phyloP scores from a whole-genome alignment of 2,797 vertebrate species.

The Lates japonicus region DNA sequence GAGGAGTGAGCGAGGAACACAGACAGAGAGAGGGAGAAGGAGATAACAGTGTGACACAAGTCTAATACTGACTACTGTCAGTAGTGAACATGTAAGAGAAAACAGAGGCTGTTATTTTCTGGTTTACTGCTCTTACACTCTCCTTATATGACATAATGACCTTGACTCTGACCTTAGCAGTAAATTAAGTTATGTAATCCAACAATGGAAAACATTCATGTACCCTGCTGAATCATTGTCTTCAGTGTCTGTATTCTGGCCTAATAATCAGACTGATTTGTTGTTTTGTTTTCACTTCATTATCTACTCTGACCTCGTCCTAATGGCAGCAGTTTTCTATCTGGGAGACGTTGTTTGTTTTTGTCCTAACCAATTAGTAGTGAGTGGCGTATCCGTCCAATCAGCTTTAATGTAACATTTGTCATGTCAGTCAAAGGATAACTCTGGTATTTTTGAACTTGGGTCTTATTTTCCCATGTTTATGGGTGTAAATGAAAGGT shows the following conservation, averaged over 20 bases:
- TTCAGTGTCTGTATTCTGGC: neutral
- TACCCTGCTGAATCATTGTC: neutral
- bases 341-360: neutral
- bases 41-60: slow-evolving; percentile 51
- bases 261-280: neutral
- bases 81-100: slow-evolving; percentile 12
- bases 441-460: too few species aligned
- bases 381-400: too few species aligned
- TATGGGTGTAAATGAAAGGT: too few species aligned
- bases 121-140: neutral
- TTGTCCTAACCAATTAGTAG: neutral
- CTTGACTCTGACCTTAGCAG: slow-evolving; percentile 27
- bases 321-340: neutral
- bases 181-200: neutral
- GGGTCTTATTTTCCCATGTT: too few species aligned
- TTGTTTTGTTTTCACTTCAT: neutral
- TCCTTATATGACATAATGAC: neutral
- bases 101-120: neutral
- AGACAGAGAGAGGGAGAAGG: slow-evolving; percentile 3
- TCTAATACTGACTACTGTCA: neutral
- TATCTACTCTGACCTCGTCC: neutral
- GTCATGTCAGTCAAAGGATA: too few species aligned
- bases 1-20: slow-evolving; percentile 20
- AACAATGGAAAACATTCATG: neutral
- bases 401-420: too few species aligned